Percentiles rank a stretch among this genome's conserved stretches.
These are phyloP conservation scores for Barnardius zonarius DNA, from an alignment of 2,113 vertebrate genomes.

Conservation along the genomic window DNA sequence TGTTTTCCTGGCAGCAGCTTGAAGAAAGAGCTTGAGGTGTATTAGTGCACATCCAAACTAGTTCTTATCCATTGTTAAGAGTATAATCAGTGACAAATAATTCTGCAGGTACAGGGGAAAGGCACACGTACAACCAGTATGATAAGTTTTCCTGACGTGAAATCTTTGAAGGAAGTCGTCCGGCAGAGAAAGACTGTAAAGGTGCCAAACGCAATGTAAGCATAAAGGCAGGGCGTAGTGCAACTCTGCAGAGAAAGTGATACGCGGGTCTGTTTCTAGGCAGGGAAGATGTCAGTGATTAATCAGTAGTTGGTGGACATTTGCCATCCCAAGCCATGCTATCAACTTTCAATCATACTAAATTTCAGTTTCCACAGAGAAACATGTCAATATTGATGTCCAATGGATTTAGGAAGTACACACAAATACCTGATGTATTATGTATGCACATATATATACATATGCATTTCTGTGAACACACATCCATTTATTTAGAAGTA, in stretches of 20 bases:
- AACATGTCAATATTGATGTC: not conserved
- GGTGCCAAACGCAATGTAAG: not conserved
- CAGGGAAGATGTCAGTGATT: not conserved
- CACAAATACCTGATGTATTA: not conserved
- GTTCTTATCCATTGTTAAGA: not conserved
- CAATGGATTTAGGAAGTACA: not conserved
- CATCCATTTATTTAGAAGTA: not conserved
- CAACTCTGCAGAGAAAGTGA: not conserved
- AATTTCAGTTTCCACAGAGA: not conserved
- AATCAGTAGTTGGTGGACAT: not conserved
- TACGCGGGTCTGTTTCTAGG: not conserved
- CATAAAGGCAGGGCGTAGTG: not conserved
- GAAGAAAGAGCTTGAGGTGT: not conserved
- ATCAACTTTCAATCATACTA: not conserved
- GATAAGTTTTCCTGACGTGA: not conserved
- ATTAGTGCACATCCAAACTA: not conserved
- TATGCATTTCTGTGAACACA: not conserved
- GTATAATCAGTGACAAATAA: not conserved
- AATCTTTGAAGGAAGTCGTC: not conserved
- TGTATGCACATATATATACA: not conserved
- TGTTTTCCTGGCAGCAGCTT: not conserved
- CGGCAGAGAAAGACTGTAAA: not conserved
- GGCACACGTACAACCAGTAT: not conserved
- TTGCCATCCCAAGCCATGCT: not conserved
- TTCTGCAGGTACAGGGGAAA: not conserved